Base-by-base conservation (phyloP, 1,140 invertebrate species). In the Zaprionus gabonicus region DNA sequence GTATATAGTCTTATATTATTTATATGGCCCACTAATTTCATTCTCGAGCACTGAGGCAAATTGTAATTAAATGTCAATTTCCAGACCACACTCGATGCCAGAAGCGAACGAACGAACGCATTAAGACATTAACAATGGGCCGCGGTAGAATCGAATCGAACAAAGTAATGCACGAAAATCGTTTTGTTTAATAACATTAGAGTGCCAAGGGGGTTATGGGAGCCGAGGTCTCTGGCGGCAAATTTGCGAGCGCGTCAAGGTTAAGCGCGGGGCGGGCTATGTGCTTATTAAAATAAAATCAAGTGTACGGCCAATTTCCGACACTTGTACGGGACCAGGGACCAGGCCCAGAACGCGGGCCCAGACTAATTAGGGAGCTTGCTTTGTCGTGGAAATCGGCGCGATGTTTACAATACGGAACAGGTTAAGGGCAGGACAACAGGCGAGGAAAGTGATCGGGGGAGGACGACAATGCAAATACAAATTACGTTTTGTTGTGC, bases 1-100 rank as follows among this genome's bases (percentile, higher is more conserved):
- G 13, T 71, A 55, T 25, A 62, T 28, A 12, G 23, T 55, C 34
- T 38, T 23, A 1, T 49, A 66, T 66, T 72, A 57, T 67, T 60
- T 66, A 62, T 56, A 28, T 28, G 23, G 56, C 13, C 55, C 77
- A 65, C 78, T 78, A 78, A 87, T 88, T 87, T 83, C 53, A 34
- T 23, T 51, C 57, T 59, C 41, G 41, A 46, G n/a, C n/a, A 46
- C n/a, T 49, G 25, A 46, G 62, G 53, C n/a, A 65, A 57, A 64
- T 49, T 79, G 67, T 74, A 69, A 76, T 79, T 87, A 87, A 87
- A 87, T 87, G 84, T 88, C 81, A 84, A 87, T 87, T 87, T 87
- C 69, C 84, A 69, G 68, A 6, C n/a, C 17, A 17, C 58, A 64
- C 46, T 63, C 44, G 49, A 44, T 44, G 6, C 28, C 20, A 41